These are phyloP conservation scores for Ennomos erosarius DNA, from an alignment of 2,888 invertebrate genomes.

Conservation along the genomic window DNA sequence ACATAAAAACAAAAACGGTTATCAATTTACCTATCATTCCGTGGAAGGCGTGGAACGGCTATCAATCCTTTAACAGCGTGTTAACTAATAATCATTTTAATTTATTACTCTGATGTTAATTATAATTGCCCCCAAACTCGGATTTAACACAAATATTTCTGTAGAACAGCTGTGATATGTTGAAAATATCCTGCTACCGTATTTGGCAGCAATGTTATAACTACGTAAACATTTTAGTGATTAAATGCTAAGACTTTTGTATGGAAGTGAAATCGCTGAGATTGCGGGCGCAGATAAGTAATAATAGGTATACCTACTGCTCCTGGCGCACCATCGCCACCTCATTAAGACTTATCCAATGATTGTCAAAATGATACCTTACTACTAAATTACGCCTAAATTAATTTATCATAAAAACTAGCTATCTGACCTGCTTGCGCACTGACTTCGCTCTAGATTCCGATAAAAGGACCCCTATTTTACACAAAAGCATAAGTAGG, in stretches of 20 bases:
- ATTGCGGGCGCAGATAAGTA: too few relatives aligned
- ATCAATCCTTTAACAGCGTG: slow-evolving; percentile 22
- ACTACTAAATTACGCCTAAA: too few relatives aligned
- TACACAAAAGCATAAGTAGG: too few relatives aligned
- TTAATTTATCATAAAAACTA: too few relatives aligned
- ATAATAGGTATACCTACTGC: too few relatives aligned
- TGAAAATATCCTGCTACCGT: slow-evolving; percentile 6
- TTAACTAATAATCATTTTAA: slow-evolving; percentile 21
- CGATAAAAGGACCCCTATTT: too few relatives aligned
- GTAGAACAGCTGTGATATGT: slow-evolving; percentile 16
- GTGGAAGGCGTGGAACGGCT: slow-evolving; percentile 7
- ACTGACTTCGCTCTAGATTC: too few relatives aligned
- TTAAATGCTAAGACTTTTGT: not conserved
- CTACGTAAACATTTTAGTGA: slow-evolving; percentile 3
- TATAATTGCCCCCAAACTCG: slow-evolving; percentile 20
- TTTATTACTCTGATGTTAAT: slow-evolving; percentile 25
- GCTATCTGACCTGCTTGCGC: too few relatives aligned
- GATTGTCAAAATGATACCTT: too few relatives aligned
- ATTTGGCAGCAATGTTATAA: slow-evolving; percentile 8
- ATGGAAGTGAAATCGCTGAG: not conserved
- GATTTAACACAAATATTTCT: slow-evolving; percentile 23
- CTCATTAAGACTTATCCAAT: too few relatives aligned
- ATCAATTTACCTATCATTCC: slow-evolving; percentile 7
- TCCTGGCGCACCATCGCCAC: too few relatives aligned
- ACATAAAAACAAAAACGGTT: too few relatives aligned